Evolutionary conservation across 92 coral and sea anemone genomes (phyloP), one percentile per base, ranked within the genome.

Genomic region (Montipora capitata): DNA sequence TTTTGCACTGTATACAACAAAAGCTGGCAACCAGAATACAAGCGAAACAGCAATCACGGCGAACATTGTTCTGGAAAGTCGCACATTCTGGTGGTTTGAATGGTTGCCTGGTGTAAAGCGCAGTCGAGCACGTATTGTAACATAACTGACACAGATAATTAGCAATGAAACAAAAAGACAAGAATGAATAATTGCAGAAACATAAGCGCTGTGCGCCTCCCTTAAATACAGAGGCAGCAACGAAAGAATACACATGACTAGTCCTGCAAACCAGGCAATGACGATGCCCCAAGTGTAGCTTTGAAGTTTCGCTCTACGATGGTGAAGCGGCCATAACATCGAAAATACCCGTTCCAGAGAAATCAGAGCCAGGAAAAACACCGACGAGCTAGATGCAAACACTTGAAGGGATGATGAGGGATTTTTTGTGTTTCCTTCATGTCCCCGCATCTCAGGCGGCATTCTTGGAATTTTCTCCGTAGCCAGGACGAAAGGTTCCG

Each of bases 11-110:
- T 44, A 44, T 12, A 73, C 59, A n/a, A 48, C 44, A 76, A 56
- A 14, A 10, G 65, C 4, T 27, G 80, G 80, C 10, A 76, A 10
- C 80, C 80, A 76, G 54, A 54, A 20, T 49, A 76, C 44, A 39
- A 76, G 65, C 40, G 67, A 76, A 4, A 52, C 44, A 15, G 66
- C 80, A 10, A 5, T 54, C 5, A 76, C 80, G 10, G 54, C 0
- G 11, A 56, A 2, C 10, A 76, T 6, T 27, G 80, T 76, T 15
- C 49, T 76, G 13, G 67, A 76, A 11, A 76, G 20, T 20, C 67
- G 44, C 12, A 76, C 15, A 41, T 56, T 76, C 10, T 16, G 79
- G 5, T 74, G 52, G 52, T 2, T 48, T 10, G 52, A 5, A 5
- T 10, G 52, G 10, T 48, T 48, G 52, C 7, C n/a, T 11, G 13